A percentile compares a stretch with the other conserved stretches of the same genome.
These are phyloP conservation scores for Dipodomys stephensi DNA, from an alignment of 2,113 vertebrate genomes.

Conservation along the genomic window DNA sequence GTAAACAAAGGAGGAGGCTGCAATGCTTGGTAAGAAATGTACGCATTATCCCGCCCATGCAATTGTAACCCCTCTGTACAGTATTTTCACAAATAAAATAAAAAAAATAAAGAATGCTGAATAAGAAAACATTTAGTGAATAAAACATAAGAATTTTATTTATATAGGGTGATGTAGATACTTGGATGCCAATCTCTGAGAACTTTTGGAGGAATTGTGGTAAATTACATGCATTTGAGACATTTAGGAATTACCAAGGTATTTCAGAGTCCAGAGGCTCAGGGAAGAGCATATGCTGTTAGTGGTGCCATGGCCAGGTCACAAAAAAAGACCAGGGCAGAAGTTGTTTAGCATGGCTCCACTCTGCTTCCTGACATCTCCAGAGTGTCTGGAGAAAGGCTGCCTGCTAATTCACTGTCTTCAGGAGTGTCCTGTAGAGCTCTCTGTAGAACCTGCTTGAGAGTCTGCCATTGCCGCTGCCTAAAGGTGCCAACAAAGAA, in stretches of 20 bases:
- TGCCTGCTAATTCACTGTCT: neutral
- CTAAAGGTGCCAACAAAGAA: neutral
- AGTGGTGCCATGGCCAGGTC: too few species aligned
- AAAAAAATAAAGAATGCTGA: too few species aligned
- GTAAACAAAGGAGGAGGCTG: too few species aligned
- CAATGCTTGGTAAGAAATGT: too few species aligned
- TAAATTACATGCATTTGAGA: neutral
- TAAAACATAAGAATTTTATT: too few species aligned
- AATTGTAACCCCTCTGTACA: too few species aligned
- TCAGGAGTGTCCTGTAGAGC: neutral
- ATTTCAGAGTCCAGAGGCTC: neutral
- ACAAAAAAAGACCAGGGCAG: neutral
- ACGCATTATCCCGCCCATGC: too few species aligned
- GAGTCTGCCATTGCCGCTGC: neutral
- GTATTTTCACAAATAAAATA: too few species aligned
- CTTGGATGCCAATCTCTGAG: neutral
- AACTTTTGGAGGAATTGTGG: neutral
- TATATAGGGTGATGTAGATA: too few species aligned
- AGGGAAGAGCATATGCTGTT: neutral
- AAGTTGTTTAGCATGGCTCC: neutral
- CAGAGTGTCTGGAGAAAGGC: neutral
- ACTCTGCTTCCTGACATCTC: neutral
- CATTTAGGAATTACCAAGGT: neutral
- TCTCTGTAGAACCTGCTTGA: slow-evolving; percentile 16
- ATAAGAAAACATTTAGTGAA: too few species aligned